Conservation (phyloP, 2,113 vertebrate species). For the Junco hyemalis region DNA sequence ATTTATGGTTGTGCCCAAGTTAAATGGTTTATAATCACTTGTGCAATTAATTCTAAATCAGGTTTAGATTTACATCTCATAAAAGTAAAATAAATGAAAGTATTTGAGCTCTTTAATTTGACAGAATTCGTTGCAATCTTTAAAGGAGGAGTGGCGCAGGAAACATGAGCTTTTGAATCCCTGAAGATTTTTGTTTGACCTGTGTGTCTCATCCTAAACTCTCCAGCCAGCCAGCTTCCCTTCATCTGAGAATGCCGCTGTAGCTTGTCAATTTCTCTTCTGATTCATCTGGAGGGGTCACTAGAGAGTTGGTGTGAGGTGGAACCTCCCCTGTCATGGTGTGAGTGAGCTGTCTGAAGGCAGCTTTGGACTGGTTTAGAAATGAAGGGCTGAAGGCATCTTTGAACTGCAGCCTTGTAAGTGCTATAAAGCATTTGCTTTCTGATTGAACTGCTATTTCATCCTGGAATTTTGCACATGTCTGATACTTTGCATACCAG, state of each 20-base stretch:
- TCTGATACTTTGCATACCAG: background rate
- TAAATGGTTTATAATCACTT: background rate
- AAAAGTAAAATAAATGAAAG: background rate
- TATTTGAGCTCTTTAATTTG: background rate
- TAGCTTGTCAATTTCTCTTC: conserved; percentile 1
- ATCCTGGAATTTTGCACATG: background rate
- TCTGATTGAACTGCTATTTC: background rate
- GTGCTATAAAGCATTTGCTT: background rate
- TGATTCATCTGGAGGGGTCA: conserved; percentile 6
- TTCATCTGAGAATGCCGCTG: background rate
- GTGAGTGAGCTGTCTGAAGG: background rate
- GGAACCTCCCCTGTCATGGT: background rate
- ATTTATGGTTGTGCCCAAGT: background rate
- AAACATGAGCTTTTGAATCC: background rate
- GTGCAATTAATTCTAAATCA: background rate
- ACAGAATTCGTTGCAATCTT: background rate
- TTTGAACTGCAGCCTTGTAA: background rate
- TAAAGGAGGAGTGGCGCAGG: background rate
- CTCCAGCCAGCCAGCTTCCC: background rate
- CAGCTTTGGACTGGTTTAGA: background rate
- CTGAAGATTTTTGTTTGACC: conserved; percentile 10
- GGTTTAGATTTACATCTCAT: background rate
- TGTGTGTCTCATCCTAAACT: background rate
- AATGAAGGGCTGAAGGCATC: background rate
- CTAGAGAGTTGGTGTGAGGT: background rate